Evolutionary conservation across 2,888 invertebrate genomes (phyloP), one percentile per base, ranked within the genome.

Genomic region (Ornithoptera alexandrae): DNA sequence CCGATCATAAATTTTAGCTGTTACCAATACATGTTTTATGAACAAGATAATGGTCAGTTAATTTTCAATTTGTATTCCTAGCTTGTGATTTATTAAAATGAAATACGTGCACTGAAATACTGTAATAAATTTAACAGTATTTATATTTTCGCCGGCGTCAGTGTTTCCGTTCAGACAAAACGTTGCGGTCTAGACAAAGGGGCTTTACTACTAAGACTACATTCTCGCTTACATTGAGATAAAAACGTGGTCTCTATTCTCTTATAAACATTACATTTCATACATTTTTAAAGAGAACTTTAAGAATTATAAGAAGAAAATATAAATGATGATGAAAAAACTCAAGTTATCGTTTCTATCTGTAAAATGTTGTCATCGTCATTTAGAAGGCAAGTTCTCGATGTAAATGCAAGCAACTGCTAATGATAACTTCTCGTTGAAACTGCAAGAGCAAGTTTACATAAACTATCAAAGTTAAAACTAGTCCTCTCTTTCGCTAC

Each of bases 41-140:
- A 20, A 65, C 42, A 58, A 65, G 39, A 65, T 57, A 65, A 65
- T 58, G 58, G 58, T 46, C 57, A 58, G 42, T 65, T 65, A 65
- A 65, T 65, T 58, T 65, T 58, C 65, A 65, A 65, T 65, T 58
- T 58, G 65, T 65, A 65, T 65, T 59, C 59, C 39, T 46, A 46
- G 42, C 22, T 59, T 18, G 10, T 30, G 30, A 30, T 63, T 50
- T 62, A 46, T 46, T 46, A 20, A 53, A 53, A 53, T 53, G 18
- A 53, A 53, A n/a, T 53, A 53, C 53, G 53, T 53, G 53, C 53
- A n/a, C 53, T 53, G n/a, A 53, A 53, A 53, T 53, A 53, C 53
- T 53, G 53, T 53, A n/a, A 53, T n/a, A 53, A 53, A n/a, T 53
- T 53, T 53, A 53, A 6, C n/a, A 18, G 15, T 46, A 46, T 46